Percentiles rank a stretch among this genome's conserved stretches.
phyloP scores from a whole-genome alignment of 1,140 invertebrate genomes.

The Drosophila murphyi region DNA sequence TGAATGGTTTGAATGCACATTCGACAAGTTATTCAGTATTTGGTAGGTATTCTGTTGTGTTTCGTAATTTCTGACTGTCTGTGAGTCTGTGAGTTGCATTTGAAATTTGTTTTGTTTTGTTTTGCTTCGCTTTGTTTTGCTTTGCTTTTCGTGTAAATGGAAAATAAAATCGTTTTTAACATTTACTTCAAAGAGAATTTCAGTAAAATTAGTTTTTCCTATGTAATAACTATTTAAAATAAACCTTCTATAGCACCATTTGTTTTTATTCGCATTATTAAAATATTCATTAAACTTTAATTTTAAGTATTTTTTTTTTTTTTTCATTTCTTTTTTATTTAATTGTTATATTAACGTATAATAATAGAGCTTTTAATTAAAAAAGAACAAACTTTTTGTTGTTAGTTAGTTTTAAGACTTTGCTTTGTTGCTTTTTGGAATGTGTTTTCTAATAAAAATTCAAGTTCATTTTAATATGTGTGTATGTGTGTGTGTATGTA shows the following conservation, averaged over 20 bases:
- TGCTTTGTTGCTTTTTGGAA: slow-evolving; percentile 81
- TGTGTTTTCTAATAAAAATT: slow-evolving; percentile 77
- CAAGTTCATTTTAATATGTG: slow-evolving; percentile 33
- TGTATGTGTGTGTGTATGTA: no score
- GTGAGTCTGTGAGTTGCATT: slow-evolving; percentile 58
- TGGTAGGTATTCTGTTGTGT: slow-evolving; percentile 43
- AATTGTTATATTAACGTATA: slow-evolving; percentile 39
- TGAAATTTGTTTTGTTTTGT: slow-evolving; percentile 77
- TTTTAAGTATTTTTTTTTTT: slow-evolving; percentile 29
- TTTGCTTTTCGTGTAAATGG: slow-evolving; percentile 68
- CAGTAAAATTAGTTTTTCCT: slow-evolving; percentile 64
- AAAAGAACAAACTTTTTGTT: slow-evolving; percentile 48
- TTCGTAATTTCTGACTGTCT: slow-evolving; percentile 33
- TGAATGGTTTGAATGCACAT: slow-evolving; percentile 50
- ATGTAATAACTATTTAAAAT: slow-evolving; percentile 80
- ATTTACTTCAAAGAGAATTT: slow-evolving; percentile 59
- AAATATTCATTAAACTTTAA: slow-evolving; percentile 48
- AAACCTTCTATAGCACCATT: slow-evolving; percentile 84
- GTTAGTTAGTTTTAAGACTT: slow-evolving; percentile 71
- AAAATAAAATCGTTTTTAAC: slow-evolving; percentile 65
- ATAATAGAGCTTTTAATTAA: slow-evolving; percentile 53
- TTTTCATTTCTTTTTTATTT: slow-evolving; percentile 38
- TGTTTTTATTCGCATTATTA: slow-evolving; percentile 78
- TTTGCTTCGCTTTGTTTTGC: background rate
- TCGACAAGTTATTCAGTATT: slow-evolving; percentile 76